These are phyloP conservation scores for Xylocampa areola DNA, from an alignment of 2,888 invertebrate genomes.

Conservation along the genomic window DNA sequence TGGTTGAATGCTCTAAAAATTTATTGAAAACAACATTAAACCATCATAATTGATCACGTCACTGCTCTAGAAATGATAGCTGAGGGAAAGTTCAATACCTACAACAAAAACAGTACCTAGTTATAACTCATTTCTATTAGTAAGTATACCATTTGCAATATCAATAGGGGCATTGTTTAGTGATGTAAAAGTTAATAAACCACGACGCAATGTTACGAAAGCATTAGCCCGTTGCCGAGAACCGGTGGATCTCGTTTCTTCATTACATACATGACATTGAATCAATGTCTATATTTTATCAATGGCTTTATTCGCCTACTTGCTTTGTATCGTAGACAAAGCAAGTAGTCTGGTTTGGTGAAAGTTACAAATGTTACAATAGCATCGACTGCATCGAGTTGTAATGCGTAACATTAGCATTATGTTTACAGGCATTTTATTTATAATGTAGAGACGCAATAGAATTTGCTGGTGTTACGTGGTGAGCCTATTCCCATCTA, in stretches of 20 bases:
- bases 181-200: slow-evolving; percentile 40
- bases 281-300: slow-evolving; percentile 29
- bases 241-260: slow-evolving; percentile 28
- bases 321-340: too few species aligned
- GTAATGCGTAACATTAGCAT: too few species aligned
- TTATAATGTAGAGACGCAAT: too few species aligned
- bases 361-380: too few species aligned
- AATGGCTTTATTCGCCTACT: slow-evolving; percentile 16
- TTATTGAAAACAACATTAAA: too few species aligned
- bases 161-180: slow-evolving; percentile 21
- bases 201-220: slow-evolving; percentile 37
- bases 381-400: too few species aligned
- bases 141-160: slow-evolving; percentile 23
- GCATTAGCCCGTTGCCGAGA: not conserved
- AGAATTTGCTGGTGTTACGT: too few species aligned
- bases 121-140: slow-evolving; percentile 9
- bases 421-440: too few species aligned
- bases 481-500: too few species aligned
- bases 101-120: slow-evolving; percentile 16
- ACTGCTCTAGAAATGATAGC: not conserved
- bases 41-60: too few species aligned
- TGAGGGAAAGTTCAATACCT: slow-evolving; percentile 22
- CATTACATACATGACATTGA: slow-evolving; percentile 45
- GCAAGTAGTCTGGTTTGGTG: too few species aligned
- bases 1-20: too few species aligned